These are phyloP conservation scores for Campopleginae sp. DNA, from an alignment of 2,888 invertebrate species.

Conservation along the genomic window DNA sequence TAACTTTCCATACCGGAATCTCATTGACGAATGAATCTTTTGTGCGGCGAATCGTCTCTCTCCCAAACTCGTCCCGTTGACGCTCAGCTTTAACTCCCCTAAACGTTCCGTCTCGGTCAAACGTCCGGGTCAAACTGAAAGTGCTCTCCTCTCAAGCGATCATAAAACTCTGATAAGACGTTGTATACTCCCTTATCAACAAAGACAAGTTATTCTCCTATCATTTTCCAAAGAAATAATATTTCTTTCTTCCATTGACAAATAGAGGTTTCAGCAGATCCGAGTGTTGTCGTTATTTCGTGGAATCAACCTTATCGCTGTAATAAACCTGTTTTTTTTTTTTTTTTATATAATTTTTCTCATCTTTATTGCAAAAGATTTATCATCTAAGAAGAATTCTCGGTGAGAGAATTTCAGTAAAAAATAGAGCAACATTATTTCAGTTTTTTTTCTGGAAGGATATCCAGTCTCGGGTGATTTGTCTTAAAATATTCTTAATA, in stretches of 20 bases:
- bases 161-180: constrained; percentile 25
- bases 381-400: not conserved
- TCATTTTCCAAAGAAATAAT: not conserved
- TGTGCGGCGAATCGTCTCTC: not conserved
- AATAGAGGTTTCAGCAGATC: not conserved
- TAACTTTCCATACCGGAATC: constrained; percentile 10
- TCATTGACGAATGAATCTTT: not conserved
- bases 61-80: not conserved
- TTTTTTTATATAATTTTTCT: no score
- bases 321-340: not conserved
- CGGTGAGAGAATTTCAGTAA: constrained; percentile 12
- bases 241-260: not conserved
- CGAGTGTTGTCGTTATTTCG: not conserved
- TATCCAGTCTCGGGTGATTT: not conserved
- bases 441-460: not conserved
- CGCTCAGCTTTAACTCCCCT: constrained; percentile 15
- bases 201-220: not conserved
- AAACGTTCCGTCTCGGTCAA: constrained; percentile 29
- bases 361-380: constrained; percentile 2
- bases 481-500: not conserved
- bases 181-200: constrained; percentile 6
- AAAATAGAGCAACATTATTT: not conserved
- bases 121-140: constrained; percentile 19
- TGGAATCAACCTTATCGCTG: not conserved
- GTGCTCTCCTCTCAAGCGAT: not conserved